Evolutionary conservation across 1,140 invertebrate species (phyloP), one percentile per base, ranked within the genome.

Genomic region (Drosophila oshimai): DNA sequence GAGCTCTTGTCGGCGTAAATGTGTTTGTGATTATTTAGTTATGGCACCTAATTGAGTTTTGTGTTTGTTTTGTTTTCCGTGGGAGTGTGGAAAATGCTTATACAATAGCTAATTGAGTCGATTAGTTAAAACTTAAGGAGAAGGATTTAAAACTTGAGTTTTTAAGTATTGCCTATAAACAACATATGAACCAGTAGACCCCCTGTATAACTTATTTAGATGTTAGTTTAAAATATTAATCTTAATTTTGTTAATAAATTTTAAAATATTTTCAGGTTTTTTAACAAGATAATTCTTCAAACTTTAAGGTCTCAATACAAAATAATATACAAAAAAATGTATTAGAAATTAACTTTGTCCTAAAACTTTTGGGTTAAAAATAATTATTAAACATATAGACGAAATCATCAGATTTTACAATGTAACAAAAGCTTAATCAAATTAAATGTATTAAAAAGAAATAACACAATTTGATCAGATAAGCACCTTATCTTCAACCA

Each of bases 1-100:
- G 47, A 74, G 60, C 37, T 42, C 46, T 77, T 77, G 76, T 81
- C 77, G 80, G 83, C 37, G 67, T 69, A 77, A 87, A 87, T 81
- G 81, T 87, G 83, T 87, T 81, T 87, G 81, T 87, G 81, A 87
- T 87, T 87, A 87, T 87, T 87, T 81, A 87, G 81, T 87, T 87
- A 87, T 87, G 81, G 62, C 83, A 87, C 77, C 81, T 87, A 87
- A 87, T 87, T 87, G 83, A 87, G 83, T 87, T 87, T 87, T 55
- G 49, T 81, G 61, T 77, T 86, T 74, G 60, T 45, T 68, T 31
- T 20, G 44, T 26, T 33, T 33, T 46, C 47, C 15, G 39, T 26
- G 34, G 42, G 41, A 28, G 24, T 42, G 13, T 45, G 39, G 17
- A 17, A 47, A 33, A 26, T 64, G 34, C 45, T 67, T 71, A 39